Evolutionary conservation across 1,140 invertebrate species (phyloP), one percentile per base, ranked within the genome.

Genomic region (Subanguina moxae): DNA sequence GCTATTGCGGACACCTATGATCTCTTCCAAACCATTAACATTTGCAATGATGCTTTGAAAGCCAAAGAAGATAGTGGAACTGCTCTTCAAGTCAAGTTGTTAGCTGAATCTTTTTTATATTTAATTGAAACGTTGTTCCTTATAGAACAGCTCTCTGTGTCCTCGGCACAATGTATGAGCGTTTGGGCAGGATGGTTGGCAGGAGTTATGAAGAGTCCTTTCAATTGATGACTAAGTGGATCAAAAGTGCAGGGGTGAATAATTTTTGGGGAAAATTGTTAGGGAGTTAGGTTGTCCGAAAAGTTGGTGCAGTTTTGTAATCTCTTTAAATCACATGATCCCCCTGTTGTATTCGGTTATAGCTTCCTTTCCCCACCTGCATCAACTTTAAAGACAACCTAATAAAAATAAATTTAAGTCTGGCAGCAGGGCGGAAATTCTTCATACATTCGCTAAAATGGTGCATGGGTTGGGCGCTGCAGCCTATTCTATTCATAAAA

Each of bases 121-220:
- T 11, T 38, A 38, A 38, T 38, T 38, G 11, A 38, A 38, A 5
- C 11, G 3, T 38, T 38, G 32, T 38, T 11, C 32, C 32, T 85
- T 70, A 27, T 83, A 97, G 94, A 68, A 92, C 93, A 82, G 93
- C 94, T n/a, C 91, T 97, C 72, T 90, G 91, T 67, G 94, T 92
- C 80, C 87, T 98, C 56, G 94, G 93, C 23, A 90, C 89, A 64
- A 95, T 99, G 91, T 98, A 97, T 84, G 92, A 97, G 83, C 94
- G 92, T 83, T 85, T 98, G 11, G 94, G 95, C 1, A 85, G 95
- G 71, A 96, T 97, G 93, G 97, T 96, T 89, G 95, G 94, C 0
- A 86, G 94, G 71, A 95, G 93, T 0, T 97, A 96, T 82, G 94
- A 98, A 83, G 94, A 98, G 82, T 97, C 94, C 1, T 91, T 97